Base-by-base conservation (phyloP, 2,797 vertebrate genomes). In the Tadarida brasiliensis region DNA sequence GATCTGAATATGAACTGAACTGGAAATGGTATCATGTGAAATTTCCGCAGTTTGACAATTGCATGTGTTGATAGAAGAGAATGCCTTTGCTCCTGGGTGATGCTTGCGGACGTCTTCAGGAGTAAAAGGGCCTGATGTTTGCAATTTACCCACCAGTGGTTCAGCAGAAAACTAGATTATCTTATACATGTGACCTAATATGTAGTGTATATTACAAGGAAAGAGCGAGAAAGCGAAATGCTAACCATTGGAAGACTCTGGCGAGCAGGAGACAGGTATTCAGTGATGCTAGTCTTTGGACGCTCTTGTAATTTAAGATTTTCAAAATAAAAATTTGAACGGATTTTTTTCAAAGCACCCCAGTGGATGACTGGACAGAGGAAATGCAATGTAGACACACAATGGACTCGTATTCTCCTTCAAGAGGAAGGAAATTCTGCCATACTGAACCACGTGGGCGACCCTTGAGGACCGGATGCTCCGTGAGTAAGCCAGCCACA, bases 391-490 rank as follows among this genome's bases (percentile, higher is more conserved):
- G 1, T 49, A 0, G 19, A n/a, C 17, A 19, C 11, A n/a, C 57
- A 26, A 0, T 0, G 7, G 68, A n/a, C 9, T 56, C 15, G n/a
- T 44, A 54, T 39, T n/a, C 19, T 10, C 47, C 39, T 56, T 54
- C 54, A 84, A 51, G 56, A 10, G 19, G 26, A 65, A n/a, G 33
- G 56, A 17, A 33, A 22, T 22, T 47, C 57, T 28, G 15, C 20
- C 0, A 26, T 35, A 7, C 16, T 26, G 30, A 12, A 22, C 24
- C 33, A 28, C 2, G 0, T 4, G 5, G 28, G 22, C 7, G 16
- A 30, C 22, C 15, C 15, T 7, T 16, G 33, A 78, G 57, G 56
- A 30, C 11, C 30, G 2, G 1, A 0, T 28, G 17, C 22, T 26
- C 28, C 51, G 33, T 56, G 65, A 33, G 76, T 20, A 20, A 81